phyloP scores from a whole-genome alignment of 2,113 vertebrate species.

The Lagenorhynchus albirostris region DNA sequence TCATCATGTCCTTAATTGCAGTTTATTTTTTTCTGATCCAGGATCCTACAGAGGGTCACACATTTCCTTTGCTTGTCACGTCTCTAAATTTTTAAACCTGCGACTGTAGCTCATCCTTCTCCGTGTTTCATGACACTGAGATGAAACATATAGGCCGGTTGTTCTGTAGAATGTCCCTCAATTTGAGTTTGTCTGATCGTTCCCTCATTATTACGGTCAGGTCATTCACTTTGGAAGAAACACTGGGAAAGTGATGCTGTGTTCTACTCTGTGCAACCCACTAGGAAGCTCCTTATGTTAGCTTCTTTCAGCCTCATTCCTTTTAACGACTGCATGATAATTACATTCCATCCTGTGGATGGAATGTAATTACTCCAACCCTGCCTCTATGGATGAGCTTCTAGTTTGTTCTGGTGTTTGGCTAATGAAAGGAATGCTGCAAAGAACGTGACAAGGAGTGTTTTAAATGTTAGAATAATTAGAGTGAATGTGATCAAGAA shows the following conservation, averaged over 20 bases:
- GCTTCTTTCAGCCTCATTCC: not conserved
- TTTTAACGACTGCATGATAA: not conserved
- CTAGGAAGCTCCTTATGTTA: not conserved
- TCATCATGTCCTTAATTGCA: too few relatives aligned
- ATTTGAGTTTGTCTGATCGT: fast-evolving
- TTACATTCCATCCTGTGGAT: not conserved
- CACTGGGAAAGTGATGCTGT: fast-evolving
- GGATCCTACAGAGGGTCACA: not conserved
- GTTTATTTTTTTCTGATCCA: not conserved
- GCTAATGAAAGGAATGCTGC: not conserved
- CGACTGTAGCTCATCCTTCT: not conserved
- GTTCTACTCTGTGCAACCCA: fast-evolving
- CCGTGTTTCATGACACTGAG: fast-evolving
- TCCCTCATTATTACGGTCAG: fast-evolving
- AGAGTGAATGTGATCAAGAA: not conserved
- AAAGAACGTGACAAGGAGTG: fast-evolving
- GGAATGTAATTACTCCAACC: not conserved
- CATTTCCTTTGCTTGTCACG: fast-evolving
- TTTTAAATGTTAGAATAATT: not conserved
- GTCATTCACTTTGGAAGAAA: fast-evolving
- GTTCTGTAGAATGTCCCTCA: fast-evolving
- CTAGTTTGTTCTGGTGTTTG: not conserved
- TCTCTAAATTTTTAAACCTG: not conserved
- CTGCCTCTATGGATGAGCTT: not conserved
- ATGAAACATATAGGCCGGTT: fast-evolving